A percentile compares a stretch with the other conserved stretches of the same genome.
Evolutionary conservation across 2,888 invertebrate species (phyloP).

Genomic region (Cistogaster globosa): DNA sequence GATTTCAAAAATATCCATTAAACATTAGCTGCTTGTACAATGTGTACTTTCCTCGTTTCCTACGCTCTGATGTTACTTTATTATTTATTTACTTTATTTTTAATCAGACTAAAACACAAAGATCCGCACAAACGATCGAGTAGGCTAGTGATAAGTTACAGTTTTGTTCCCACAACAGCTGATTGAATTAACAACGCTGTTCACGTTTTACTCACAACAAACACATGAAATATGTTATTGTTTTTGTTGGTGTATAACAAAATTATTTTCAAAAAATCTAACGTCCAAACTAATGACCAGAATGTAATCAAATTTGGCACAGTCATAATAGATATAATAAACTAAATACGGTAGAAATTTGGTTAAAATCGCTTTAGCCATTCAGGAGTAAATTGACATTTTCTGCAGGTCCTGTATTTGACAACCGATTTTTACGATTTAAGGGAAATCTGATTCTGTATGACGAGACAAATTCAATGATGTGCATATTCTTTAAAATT

Average conservation of each 20-base stretch:
- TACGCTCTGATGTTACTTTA: neutral
- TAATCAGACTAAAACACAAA: constrained; percentile 13
- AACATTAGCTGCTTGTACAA: too few relatives aligned
- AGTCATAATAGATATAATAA: accelerated
- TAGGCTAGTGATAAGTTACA: constrained; percentile 28
- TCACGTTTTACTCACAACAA: constrained; percentile 35
- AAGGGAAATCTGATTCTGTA: constrained; percentile 77
- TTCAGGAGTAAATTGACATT: constrained; percentile 68
- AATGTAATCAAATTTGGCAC: constrained; percentile 71
- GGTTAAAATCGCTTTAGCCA: neutral
- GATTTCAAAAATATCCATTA: too few relatives aligned
- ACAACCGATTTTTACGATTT: constrained; percentile 77
- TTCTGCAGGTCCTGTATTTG: constrained; percentile 59
- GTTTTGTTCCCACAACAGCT: constrained; percentile 47
- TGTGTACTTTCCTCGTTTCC: too few relatives aligned
- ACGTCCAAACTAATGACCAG: constrained; percentile 50
- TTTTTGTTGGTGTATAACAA: constrained; percentile 71
- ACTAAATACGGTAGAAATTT: constrained; percentile 67
- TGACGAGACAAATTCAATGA: neutral
- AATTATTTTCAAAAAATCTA: constrained; percentile 76
- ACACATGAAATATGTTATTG: neutral
- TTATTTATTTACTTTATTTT: neutral
- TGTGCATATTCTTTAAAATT: constrained; percentile 61
- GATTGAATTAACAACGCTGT: constrained; percentile 29
- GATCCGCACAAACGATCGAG: neutral